phyloP scores from a whole-genome alignment of 2,888 invertebrate genomes.

The Drosophila cracens region DNA sequence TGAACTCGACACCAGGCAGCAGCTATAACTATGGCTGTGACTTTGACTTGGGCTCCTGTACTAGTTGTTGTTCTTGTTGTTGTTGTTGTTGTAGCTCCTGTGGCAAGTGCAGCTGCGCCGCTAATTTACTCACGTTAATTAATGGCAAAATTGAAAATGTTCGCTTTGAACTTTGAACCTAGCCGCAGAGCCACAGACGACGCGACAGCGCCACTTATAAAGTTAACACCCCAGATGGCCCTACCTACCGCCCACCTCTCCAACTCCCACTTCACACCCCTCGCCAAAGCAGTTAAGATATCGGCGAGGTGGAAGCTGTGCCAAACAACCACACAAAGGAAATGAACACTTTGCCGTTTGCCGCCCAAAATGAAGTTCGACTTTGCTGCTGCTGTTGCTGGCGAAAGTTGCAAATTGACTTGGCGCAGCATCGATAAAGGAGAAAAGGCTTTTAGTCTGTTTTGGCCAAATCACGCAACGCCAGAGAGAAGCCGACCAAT shows the following conservation, averaged over 20 bases:
- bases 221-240: slow-evolving; percentile 17
- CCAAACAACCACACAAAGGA: slow-evolving; percentile 65
- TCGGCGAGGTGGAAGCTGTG: slow-evolving; percentile 20
- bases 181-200: slow-evolving; percentile 38
- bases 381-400: slow-evolving; percentile 6
- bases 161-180: slow-evolving; percentile 77
- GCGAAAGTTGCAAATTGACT: slow-evolving; percentile 70
- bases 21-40: not conserved
- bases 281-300: not conserved
- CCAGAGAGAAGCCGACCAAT: slow-evolving; percentile 22
- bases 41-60: not conserved
- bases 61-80: not conserved
- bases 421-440: slow-evolving; percentile 32
- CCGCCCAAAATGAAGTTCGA: slow-evolving; percentile 20
- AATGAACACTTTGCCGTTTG: slow-evolving; percentile 66
- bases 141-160: slow-evolving; percentile 75
- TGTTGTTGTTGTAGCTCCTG: slow-evolving; percentile 12
- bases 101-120: slow-evolving; percentile 61
- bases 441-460: slow-evolving; percentile 47
- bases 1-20: slow-evolving; percentile 56
- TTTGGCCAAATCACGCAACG: slow-evolving; percentile 37
- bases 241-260: not conserved
- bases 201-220: slow-evolving; percentile 59
- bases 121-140: slow-evolving; percentile 78
- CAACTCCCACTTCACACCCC: too few species aligned